phyloP scores from a whole-genome alignment of 2,888 invertebrate genomes.

The Auanema sp. region DNA sequence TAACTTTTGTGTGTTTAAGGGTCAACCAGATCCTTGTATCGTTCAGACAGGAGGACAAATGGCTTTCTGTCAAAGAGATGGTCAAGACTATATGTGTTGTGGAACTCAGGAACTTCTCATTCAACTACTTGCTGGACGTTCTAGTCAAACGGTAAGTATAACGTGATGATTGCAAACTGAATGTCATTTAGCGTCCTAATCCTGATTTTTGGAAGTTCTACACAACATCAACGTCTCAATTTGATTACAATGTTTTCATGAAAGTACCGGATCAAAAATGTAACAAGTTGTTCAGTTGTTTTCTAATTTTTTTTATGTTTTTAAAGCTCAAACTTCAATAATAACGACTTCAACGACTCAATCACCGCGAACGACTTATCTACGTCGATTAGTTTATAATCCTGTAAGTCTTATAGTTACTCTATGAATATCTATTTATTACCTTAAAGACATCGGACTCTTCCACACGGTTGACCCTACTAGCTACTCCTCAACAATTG shows the following conservation, averaged over 20 bases:
- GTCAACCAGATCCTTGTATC: constrained; percentile 45
- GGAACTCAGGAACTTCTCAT: constrained; percentile 39
- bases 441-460: not conserved
- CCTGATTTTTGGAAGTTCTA: constrained; percentile 13
- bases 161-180: not conserved
- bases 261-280: constrained; percentile 14
- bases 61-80: constrained; percentile 41
- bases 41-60: constrained; percentile 39
- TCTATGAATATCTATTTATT: not conserved
- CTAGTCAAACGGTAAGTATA: constrained; percentile 16
- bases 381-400: not conserved
- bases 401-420: not conserved
- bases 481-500: constrained; percentile 14
- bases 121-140: constrained; percentile 35
- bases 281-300: too few relatives aligned
- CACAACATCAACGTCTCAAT: constrained; percentile 16
- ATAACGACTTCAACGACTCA: constrained; percentile 21
- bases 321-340: not conserved
- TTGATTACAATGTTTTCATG: constrained; percentile 29
- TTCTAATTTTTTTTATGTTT: too few relatives aligned
- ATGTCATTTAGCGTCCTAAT: constrained; percentile 7
- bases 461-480: constrained; percentile 26
- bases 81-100: constrained; percentile 42
- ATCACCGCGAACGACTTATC: not conserved
- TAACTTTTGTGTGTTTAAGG: constrained; percentile 21